Percentiles rank a stretch among this genome's conserved stretches.
Conservation (phyloP, 1,140 invertebrate species). For the Monochamus saltuarius region DNA sequence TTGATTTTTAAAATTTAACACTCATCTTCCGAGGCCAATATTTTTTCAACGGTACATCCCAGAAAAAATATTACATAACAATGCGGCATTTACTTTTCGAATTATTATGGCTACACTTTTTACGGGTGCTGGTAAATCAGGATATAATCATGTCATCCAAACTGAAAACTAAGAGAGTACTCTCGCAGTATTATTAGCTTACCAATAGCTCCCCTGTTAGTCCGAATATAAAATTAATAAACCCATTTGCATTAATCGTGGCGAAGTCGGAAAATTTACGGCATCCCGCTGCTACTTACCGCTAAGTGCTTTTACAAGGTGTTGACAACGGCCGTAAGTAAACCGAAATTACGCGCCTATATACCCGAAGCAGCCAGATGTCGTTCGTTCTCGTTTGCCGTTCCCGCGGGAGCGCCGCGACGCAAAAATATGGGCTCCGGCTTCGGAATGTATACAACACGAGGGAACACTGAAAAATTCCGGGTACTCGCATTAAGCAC, state of each 20-base stretch:
- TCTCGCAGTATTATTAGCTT: too few species aligned
- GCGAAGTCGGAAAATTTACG: conserved; percentile 7
- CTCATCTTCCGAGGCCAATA: too few species aligned
- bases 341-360: neutral
- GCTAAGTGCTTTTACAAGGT: conserved; percentile 16
- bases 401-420: conserved; percentile 16
- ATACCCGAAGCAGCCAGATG: conserved; percentile 11
- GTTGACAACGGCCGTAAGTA: conserved; percentile 3
- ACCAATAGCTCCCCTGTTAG: too few species aligned
- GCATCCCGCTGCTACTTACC: conserved; percentile 1
- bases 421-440: conserved; percentile 15
- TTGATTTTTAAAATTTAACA: too few species aligned
- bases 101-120: too few species aligned
- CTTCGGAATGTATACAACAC: conserved; percentile 7
- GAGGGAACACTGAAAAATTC: conserved; percentile 19
- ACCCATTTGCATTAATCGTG: conserved; percentile 10
- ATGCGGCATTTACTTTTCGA: too few species aligned
- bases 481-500: neutral
- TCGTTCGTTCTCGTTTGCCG: conserved; percentile 19
- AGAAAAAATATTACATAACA: too few species aligned
- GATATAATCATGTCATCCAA: too few species aligned
- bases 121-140: too few species aligned
- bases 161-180: too few species aligned
- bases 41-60: too few species aligned
- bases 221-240: conserved; percentile 11